Evolutionary conservation across 2,888 invertebrate genomes (phyloP), one percentile per base, ranked within the genome.

Genomic region (Andrena bucephala): DNA sequence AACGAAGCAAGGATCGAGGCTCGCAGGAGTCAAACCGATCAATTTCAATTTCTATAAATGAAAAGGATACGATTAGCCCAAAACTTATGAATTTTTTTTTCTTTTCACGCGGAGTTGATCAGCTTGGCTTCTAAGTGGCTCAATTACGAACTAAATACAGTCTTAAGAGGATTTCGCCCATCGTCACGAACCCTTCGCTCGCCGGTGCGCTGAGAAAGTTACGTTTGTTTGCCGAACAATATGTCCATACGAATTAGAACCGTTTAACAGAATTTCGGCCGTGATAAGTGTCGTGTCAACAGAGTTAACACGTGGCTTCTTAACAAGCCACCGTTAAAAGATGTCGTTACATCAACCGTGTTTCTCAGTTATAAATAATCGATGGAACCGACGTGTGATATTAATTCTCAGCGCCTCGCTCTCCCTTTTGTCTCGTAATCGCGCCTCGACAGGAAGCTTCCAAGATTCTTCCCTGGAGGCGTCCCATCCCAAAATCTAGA

Each of bases 201-300:
- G 10, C 36, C 36, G 27, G 50, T 27, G 7, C 67, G 16, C 24
- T 31, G 67, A 31, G 29, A 52, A 70, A 76, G 60, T n/a, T n/a
- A 69, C 52, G n/a, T 20, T 10, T 73, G 68, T 81, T 81, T 77
- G 72, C 54, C 33, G 33, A 63, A 60, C 75, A 50, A 75, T 81
- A 33, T 59, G 82, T 57, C 48, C 57, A n/a, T 31, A 72, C 59
- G 48, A 33, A 70, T 84, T 83, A 75, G 83, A 72, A 36, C 60
- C 52, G 13, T 62, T 73, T 79, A 83, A 83, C 52, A 29, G 54
- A 75, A 52, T 68, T 68, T 57, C 36, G 59, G 60, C 42, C 29
- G 52, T 50, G 66, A 69, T 82, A 84, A 82, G 31, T 36, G 71
- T 27, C 31, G 57, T 65, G 78, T 71, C 68, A 84, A 84, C 78